Percentiles rank a stretch among this genome's conserved stretches.
Evolutionary conservation across 1,140 invertebrate species (phyloP).

Genomic region (Acromyrmex charruanus): DNA sequence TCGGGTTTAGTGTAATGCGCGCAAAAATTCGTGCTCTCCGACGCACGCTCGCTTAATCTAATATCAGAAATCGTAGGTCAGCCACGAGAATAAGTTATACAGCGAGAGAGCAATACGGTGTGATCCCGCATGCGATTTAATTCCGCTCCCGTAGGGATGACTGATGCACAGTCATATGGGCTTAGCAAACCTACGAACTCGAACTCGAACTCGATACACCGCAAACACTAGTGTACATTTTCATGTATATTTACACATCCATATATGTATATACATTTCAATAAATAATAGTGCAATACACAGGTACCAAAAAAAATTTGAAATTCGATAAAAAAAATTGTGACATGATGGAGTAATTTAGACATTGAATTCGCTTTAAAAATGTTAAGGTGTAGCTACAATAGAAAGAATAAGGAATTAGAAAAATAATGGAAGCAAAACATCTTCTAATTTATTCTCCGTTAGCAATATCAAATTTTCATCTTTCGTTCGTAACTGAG

Average conservation of each 20-base stretch:
- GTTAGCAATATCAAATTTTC: no score
- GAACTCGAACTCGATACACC: not conserved
- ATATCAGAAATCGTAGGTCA: conserved; percentile 28
- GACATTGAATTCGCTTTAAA: no score
- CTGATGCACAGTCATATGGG: not conserved
- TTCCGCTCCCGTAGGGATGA: conserved; percentile 41
- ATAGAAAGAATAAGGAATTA: no score
- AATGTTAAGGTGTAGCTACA: no score
- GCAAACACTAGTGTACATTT: not conserved
- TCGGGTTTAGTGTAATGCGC: not conserved
- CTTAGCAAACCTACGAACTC: not conserved
- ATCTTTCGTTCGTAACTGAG: no score
- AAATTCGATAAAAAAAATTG: no score
- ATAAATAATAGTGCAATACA: not conserved
- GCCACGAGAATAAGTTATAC: conserved; percentile 21
- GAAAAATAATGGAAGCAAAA: not conserved
- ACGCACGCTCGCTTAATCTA: conserved; percentile 11
- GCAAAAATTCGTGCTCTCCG: conserved; percentile 14
- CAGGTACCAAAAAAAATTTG: no score
- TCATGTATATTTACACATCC: not conserved
- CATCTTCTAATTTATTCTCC: not conserved
- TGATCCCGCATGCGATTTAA: conserved; percentile 57
- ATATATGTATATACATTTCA: no score
- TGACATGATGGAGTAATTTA: no score
- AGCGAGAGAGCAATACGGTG: conserved; percentile 17